A percentile compares a stretch with the other conserved stretches of the same genome.
phyloP scores from a whole-genome alignment of 2,113 vertebrate species.

The Orientallactaga bullata region DNA sequence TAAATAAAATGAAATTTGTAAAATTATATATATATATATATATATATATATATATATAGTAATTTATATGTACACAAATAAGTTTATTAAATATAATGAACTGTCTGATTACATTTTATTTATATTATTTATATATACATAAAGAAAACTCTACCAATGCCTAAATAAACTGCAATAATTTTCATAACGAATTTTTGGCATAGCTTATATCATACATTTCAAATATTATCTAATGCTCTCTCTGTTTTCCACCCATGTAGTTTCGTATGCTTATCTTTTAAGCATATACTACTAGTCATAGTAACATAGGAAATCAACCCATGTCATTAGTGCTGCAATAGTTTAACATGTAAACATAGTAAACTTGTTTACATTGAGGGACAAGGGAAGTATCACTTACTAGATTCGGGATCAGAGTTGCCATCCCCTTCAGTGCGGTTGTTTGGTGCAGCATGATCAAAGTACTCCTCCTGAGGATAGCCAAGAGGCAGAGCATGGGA shows the following conservation, averaged over 20 bases:
- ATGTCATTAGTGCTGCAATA: neutral
- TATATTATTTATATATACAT: too few species aligned
- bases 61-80: too few species aligned
- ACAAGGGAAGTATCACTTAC: conserved; percentile 89
- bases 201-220: neutral
- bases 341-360: neutral
- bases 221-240: neutral
- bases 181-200: neutral
- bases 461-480: conserved; percentile 95
- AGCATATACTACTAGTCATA: neutral
- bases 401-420: conserved; percentile 98
- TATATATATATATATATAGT: too few species aligned
- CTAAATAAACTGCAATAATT: neutral
- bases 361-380: conserved; percentile 13
- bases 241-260: neutral
- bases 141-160: neutral
- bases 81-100: too few species aligned
- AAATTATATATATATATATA: too few species aligned
- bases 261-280: conserved; percentile 17
- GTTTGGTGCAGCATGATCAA: conserved; percentile 94
- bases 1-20: too few species aligned
- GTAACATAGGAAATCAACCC: neutral
- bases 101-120: too few species aligned
- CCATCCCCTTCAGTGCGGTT: conserved; percentile 98
- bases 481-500: conserved; percentile 93